Percentiles rank a stretch among this genome's conserved stretches.
phyloP scores from a whole-genome alignment of 2,113 vertebrate species.

The Elgaria multicarinata region DNA sequence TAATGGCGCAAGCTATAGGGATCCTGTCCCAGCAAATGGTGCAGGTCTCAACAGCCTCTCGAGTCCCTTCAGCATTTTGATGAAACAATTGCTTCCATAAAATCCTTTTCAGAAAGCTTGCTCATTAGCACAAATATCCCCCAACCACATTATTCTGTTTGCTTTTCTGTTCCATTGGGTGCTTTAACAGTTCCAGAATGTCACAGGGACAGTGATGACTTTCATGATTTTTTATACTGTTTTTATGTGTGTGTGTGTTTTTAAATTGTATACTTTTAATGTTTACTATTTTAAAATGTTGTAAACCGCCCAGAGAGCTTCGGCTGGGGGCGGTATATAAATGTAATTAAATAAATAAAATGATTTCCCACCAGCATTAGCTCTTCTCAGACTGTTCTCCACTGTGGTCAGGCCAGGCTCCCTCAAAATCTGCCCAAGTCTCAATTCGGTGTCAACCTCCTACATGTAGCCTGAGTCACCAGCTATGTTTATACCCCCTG shows the following conservation, averaged over 20 bases:
- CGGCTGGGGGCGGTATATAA: too few relatives aligned
- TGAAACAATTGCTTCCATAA: not conserved
- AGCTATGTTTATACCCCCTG: not conserved
- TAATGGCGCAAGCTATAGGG: not conserved
- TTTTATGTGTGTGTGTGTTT: too few relatives aligned
- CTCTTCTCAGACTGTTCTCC: not conserved
- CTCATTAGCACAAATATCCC: too few relatives aligned
- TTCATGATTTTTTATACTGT: too few relatives aligned
- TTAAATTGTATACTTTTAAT: too few relatives aligned
- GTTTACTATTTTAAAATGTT: too few relatives aligned
- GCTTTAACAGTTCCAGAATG: not conserved
- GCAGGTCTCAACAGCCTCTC: not conserved
- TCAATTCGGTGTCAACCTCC: not conserved
- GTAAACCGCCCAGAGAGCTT: too few relatives aligned
- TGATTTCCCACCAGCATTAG: constrained; percentile 8
- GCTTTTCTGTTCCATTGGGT: not conserved
- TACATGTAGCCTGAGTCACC: not conserved
- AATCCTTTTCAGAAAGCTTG: not conserved
- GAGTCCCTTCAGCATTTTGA: not conserved
- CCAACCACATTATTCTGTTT: not conserved
- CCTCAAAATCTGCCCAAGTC: not conserved
- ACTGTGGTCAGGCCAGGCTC: not conserved
- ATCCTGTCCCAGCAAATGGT: not conserved
- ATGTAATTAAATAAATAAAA: too few relatives aligned
- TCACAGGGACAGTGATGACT: not conserved